Evolutionary conservation across 53 echinoderm and acorn worm species (phyloP).

Genomic region (Luidia sarsii): DNA sequence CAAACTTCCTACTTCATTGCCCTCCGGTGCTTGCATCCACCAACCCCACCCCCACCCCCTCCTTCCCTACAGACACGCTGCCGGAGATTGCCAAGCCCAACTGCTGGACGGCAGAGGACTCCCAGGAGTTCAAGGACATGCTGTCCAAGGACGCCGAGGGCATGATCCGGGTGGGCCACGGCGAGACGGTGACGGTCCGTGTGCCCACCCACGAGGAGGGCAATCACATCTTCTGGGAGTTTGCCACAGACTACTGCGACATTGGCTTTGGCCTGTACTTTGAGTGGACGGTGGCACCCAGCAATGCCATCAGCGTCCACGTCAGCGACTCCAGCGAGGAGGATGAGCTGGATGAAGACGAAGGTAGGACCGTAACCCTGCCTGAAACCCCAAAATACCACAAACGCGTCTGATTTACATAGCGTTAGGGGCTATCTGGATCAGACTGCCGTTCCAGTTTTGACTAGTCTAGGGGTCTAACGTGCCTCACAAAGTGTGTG

Average conservation of each 20-base stretch:
- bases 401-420: neutral
- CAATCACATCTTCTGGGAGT: constrained; percentile 98
- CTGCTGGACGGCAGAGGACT: constrained; percentile 88
- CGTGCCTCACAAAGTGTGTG: neutral
- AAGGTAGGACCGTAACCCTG: constrained; percentile 54
- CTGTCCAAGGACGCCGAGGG: constrained; percentile 88
- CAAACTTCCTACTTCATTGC: too few species aligned
- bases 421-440: neutral
- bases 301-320: constrained; percentile 96
- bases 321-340: constrained; percentile 98
- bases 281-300: constrained; percentile 97
- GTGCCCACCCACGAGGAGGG: constrained; percentile 97
- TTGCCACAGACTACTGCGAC: constrained; percentile 98
- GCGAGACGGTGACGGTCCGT: constrained; percentile 95
- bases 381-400: neutral
- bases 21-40: too few species aligned
- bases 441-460: neutral
- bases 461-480: neutral
- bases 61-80: constrained; percentile 41
- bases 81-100: constrained; percentile 93
- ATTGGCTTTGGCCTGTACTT: constrained; percentile 98
- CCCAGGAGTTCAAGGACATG: constrained; percentile 89
- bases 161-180: constrained; percentile 89
- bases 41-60: too few species aligned
- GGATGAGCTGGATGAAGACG: constrained; percentile 85